Evolutionary conservation across 2,113 vertebrate species (phyloP), one percentile per base, ranked within the genome.

Genomic region (Vimba vimba): DNA sequence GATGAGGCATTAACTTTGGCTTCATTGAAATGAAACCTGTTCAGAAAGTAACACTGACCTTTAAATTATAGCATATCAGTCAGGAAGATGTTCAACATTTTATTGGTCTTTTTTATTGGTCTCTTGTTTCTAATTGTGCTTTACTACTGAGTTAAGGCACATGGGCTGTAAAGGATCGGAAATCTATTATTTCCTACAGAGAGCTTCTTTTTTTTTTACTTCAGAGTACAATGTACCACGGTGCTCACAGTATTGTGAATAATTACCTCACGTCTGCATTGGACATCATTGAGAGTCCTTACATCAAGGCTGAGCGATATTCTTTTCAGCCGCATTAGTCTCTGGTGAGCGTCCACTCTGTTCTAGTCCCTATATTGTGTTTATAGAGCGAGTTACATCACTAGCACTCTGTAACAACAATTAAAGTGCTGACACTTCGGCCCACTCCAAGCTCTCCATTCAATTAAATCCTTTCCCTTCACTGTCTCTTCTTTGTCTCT

Each of bases 41-140:
- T n/a, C 77, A 21, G 78, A 55, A n/a, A 57, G 33, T 47, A 64
- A 64, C 11, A 30, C 33, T n/a, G n/a, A 68, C n/a, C 50, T 80
- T 80, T 71, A 85, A 50, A 77, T 81, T 36, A 25, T 82, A 89
- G 60, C 36, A 81, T 60, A 59, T 79, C 82, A 73, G 52, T 86
- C 50, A 68, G 47, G 15, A 52, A 84, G 81, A 68, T 47, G n/a
- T n/a, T 52, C 10, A 50, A 43, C 25, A 50, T 21, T 33, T 47
- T 25, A 50, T 43, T 60, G 59, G 71, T 66, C 59, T 79, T 66
- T 78, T 64, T 13, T 25, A 74, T 33, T 75, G 25, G 69, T 86
- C 88, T 86, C 85, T 55, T 87, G 88, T 79, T 87, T 62, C 86
- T 79, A 82, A 79, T 87, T 71, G 55, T 87, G 39, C 76, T 82